A percentile compares a stretch with the other conserved stretches of the same genome.
Evolutionary conservation across 2,113 vertebrate genomes (phyloP).

Genomic region (Sigmodon hispidus): DNA sequence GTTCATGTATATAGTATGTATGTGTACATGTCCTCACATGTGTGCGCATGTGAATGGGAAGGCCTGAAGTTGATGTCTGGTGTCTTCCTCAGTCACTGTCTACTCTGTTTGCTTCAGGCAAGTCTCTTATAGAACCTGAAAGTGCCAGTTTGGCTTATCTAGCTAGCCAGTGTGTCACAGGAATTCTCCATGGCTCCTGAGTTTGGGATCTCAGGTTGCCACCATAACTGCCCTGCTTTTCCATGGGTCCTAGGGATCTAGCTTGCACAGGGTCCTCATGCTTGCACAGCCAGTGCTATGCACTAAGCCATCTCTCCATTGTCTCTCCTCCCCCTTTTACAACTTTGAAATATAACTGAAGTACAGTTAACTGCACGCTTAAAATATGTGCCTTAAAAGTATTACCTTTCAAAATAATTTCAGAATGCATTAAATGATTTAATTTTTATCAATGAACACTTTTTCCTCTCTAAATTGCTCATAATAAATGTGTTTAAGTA

Average conservation of each 20-base stretch:
- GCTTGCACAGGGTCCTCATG: neutral
- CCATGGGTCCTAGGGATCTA: neutral
- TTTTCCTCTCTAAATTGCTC: neutral
- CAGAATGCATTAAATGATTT: neutral
- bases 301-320: neutral
- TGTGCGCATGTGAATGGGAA: neutral
- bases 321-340: neutral
- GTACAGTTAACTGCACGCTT: neutral
- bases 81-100: neutral
- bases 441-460: neutral
- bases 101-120: neutral
- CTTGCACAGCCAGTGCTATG: neutral
- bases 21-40: neutral
- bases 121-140: neutral
- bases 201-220: neutral
- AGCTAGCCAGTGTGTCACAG: neutral
- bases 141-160: neutral
- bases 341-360: neutral
- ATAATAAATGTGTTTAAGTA: slow-evolving; percentile 31
- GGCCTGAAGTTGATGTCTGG: neutral
- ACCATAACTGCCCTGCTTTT: neutral
- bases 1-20: neutral
- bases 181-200: neutral
- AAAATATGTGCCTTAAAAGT: neutral
- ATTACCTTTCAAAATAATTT: neutral